Evolutionary conservation across 1,140 invertebrate genomes (phyloP).

Genomic region (Apis cerana): DNA sequence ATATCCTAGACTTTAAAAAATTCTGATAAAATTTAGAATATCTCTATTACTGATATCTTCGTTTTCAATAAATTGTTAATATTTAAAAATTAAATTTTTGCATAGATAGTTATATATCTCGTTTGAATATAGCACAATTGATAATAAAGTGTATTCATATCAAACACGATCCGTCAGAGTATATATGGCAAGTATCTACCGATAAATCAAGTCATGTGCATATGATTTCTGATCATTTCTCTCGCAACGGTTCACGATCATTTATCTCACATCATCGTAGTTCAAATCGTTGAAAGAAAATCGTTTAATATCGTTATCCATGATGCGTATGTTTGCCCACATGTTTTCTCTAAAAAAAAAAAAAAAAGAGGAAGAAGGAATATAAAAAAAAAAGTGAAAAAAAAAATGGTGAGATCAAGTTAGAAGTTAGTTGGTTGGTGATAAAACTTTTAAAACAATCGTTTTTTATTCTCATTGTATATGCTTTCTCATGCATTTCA

Average conservation of each 20-base stretch:
- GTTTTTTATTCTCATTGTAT: background rate
- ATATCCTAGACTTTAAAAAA: too few relatives aligned
- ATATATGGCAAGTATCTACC: background rate
- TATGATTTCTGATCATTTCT: background rate
- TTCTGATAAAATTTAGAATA: too few relatives aligned
- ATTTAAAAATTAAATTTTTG: too few relatives aligned
- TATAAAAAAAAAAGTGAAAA: too few relatives aligned
- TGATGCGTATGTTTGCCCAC: conserved; percentile 21
- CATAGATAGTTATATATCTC: background rate
- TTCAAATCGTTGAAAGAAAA: conserved; percentile 9
- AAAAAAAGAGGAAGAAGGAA: background rate
- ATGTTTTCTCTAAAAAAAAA: background rate
- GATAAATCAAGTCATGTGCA: background rate
- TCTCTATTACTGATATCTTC: too few relatives aligned
- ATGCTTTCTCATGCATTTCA: conserved; percentile 44
- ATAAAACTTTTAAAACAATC: conserved; percentile 11
- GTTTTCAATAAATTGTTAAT: too few relatives aligned
- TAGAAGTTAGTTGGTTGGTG: background rate
- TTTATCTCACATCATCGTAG: conserved; percentile 22
- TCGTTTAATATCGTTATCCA: conserved; percentile 15
- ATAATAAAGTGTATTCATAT: background rate
- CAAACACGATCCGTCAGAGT: background rate
- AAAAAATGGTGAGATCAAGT: background rate
- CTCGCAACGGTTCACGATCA: conserved; percentile 13
- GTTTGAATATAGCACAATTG: background rate